A percentile compares a stretch with the other conserved stretches of the same genome.
Evolutionary conservation across 2,113 vertebrate species (phyloP).

Genomic region (Aptenodytes forsteri): DNA sequence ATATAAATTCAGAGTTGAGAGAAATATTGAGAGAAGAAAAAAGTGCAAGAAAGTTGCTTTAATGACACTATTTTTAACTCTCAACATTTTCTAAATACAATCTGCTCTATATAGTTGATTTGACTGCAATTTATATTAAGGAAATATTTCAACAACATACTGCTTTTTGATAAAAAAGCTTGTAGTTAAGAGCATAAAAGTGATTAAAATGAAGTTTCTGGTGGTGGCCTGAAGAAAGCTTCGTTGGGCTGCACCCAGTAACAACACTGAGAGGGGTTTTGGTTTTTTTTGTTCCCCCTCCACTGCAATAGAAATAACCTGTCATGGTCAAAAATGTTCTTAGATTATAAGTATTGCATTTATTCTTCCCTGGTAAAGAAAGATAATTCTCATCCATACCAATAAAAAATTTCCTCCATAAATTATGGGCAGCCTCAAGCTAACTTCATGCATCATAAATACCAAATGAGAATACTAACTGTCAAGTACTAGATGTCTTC

Average conservation of each 20-base stretch:
- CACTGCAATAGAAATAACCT: neutral
- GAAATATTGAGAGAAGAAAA: neutral
- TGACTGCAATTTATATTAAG: neutral
- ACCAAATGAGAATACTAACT: neutral
- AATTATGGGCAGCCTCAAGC: neutral
- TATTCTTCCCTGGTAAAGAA: neutral
- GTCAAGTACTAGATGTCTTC: neutral
- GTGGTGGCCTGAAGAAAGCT: neutral
- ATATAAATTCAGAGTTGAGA: neutral
- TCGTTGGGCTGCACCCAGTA: neutral
- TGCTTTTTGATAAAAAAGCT: neutral
- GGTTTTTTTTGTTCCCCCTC: accelerated
- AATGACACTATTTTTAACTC: neutral
- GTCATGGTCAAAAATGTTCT: neutral
- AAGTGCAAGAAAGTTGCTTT: neutral
- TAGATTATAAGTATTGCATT: neutral
- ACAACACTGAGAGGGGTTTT: neutral
- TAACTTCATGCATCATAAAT: neutral
- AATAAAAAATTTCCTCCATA: neutral
- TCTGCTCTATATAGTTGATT: neutral
- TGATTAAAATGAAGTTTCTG: neutral
- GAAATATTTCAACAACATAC: neutral
- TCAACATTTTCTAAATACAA: neutral
- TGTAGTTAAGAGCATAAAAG: neutral
- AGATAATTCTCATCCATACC: neutral